phyloP scores from a whole-genome alignment of 2,888 invertebrate genomes.

The Podotricha telesiphe region DNA sequence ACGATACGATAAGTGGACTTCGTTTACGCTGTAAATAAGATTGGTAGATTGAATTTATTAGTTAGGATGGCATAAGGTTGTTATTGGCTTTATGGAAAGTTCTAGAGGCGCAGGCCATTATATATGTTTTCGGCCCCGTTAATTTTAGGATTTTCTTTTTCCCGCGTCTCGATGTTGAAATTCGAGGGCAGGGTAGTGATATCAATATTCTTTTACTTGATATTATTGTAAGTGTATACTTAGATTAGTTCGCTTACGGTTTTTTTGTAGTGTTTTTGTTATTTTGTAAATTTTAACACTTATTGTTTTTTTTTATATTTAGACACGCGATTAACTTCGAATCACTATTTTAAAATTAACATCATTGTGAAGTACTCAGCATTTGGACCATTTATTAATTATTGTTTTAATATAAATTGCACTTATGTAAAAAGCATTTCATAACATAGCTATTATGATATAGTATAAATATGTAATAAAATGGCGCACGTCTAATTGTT shows the following conservation, averaged over 20 bases:
- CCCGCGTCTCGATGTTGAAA: conserved; percentile 49
- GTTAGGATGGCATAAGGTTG: conserved; percentile 56
- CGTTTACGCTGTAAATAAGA: conserved; percentile 63
- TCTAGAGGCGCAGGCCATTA: conserved; percentile 74
- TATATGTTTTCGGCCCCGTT: conserved; percentile 83
- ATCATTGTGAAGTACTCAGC: conserved; percentile 57
- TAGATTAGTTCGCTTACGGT: conserved; percentile 75
- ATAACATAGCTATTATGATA: conserved; percentile 43
- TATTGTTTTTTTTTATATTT: conserved; percentile 63
- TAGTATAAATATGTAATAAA: conserved; percentile 39
- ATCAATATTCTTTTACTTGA: conserved; percentile 75
- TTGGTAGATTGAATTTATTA: conserved; percentile 53
- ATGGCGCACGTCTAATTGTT: conserved; percentile 38
- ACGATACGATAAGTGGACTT: conserved; percentile 41
- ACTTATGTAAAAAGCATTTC: conserved; percentile 47
- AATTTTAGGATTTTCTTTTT: conserved; percentile 70
- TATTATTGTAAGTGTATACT: conserved; percentile 74
- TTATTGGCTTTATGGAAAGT: conserved; percentile 58
- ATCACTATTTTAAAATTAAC: conserved; percentile 59
- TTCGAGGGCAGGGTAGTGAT: conserved; percentile 66
- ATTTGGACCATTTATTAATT: conserved; percentile 61
- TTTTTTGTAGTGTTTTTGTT: conserved; percentile 75
- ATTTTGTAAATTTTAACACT: conserved; percentile 79
- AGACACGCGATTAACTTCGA: conserved; percentile 72
- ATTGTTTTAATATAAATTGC: conserved; percentile 44